Evolutionary conservation across 2,113 vertebrate genomes (phyloP).

Genomic region (Daubentonia madagascariensis): DNA sequence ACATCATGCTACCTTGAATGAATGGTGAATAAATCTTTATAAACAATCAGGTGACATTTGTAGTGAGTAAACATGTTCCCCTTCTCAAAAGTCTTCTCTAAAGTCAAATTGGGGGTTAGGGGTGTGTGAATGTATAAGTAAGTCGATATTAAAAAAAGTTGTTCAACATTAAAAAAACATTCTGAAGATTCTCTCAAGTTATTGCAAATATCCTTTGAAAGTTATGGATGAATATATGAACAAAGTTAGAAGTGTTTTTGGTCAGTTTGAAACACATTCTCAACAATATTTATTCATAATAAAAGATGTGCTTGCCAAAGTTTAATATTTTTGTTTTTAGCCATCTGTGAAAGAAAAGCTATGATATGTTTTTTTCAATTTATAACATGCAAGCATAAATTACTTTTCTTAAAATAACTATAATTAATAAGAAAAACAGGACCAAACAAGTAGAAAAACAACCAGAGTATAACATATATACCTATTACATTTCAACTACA

Average conservation of each 20-base stretch:
- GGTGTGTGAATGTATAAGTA: neutral
- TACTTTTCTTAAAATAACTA: slow-evolving; percentile 6
- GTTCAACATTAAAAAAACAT: neutral
- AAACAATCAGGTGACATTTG: neutral
- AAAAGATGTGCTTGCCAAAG: neutral
- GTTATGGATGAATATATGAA: neutral
- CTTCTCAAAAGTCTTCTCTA: neutral
- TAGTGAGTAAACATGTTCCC: neutral
- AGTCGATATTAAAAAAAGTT: neutral
- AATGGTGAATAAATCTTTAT: neutral
- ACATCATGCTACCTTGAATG: neutral
- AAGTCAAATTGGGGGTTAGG: neutral
- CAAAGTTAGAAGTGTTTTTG: neutral
- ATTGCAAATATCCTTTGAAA: slow-evolving; percentile 11
- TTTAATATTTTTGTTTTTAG: slow-evolving; percentile 43
- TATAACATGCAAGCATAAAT: neutral
- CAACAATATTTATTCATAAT: slow-evolving; percentile 29
- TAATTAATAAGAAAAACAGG: neutral
- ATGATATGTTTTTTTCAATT: slow-evolving; percentile 6
- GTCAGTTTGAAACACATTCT: slow-evolving; percentile 33
- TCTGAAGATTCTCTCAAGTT: neutral
- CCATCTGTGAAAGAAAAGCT: neutral
- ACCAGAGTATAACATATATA: neutral
- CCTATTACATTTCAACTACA: neutral
- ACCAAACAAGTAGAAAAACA: neutral